Percentiles rank a stretch among this genome's conserved stretches.
These are phyloP conservation scores for Dichetophora obliterata DNA, from an alignment of 2,888 invertebrate species.

Conservation along the genomic window DNA sequence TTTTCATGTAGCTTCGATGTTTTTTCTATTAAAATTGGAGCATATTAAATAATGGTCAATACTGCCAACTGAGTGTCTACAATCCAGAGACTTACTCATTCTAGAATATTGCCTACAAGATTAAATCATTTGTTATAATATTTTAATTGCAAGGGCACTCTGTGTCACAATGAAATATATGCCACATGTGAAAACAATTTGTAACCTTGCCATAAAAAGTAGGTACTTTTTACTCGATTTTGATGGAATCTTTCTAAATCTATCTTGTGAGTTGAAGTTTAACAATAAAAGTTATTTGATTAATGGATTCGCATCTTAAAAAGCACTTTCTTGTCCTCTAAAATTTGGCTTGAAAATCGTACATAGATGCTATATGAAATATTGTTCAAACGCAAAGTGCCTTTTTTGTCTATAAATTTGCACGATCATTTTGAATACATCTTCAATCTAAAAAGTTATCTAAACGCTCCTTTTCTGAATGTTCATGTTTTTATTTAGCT, in stretches of 20 bases:
- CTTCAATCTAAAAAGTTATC: neutral
- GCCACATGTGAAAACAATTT: conserved; percentile 51
- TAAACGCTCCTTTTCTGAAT: conserved; percentile 28
- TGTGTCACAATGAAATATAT: neutral
- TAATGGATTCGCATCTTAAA: conserved; percentile 38
- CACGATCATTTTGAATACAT: conserved; percentile 47
- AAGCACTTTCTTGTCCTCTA: conserved; percentile 49
- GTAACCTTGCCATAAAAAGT: conserved; percentile 48
- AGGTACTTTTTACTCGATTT: neutral
- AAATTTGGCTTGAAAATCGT: conserved; percentile 57
- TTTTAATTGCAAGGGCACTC: neutral
- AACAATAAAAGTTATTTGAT: neutral
- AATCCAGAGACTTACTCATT: conserved; percentile 39
- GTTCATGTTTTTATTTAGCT: neutral
- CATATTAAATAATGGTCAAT: conserved; percentile 28
- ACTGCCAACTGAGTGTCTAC: conserved; percentile 39
- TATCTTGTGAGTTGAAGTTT: neutral
- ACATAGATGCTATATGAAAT: conserved; percentile 54
- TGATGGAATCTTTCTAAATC: neutral
- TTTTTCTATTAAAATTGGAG: conserved; percentile 29
- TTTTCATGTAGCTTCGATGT: neutral
- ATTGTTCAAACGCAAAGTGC: conserved; percentile 52
- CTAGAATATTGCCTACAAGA: conserved; percentile 37
- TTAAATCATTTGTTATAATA: no score
- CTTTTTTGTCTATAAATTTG: conserved; percentile 9